Conservation (phyloP, 2,113 vertebrate genomes). For the Columba livia region DNA sequence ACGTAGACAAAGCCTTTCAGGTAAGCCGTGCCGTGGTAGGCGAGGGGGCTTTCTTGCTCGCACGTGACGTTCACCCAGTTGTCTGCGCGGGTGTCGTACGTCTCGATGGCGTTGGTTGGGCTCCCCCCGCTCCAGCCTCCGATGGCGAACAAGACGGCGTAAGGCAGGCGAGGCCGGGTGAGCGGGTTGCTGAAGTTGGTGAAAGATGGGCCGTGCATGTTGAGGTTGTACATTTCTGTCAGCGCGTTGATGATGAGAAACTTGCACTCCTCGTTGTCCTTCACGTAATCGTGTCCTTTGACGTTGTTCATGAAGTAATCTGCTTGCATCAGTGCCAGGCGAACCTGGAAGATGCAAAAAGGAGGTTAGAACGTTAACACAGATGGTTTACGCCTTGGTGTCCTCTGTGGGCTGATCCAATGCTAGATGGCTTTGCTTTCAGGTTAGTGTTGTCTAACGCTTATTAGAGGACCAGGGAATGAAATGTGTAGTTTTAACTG, state of each 20-base stretch:
- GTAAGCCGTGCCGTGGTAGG: slow-evolving; percentile 77
- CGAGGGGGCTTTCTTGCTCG: slow-evolving; percentile 73
- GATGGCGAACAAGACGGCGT: slow-evolving; percentile 77
- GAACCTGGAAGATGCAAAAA: slow-evolving; percentile 66
- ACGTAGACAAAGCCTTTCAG: slow-evolving; percentile 80
- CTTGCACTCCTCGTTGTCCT: slow-evolving; percentile 75
- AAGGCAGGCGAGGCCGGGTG: slow-evolving; percentile 80
- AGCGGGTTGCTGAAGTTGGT: slow-evolving; percentile 63
- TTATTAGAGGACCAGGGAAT: neutral
- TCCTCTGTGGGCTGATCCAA: neutral
- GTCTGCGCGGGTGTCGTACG: slow-evolving; percentile 15
- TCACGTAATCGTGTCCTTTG: slow-evolving; percentile 76
- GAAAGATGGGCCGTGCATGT: slow-evolving; percentile 60
- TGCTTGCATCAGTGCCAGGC: slow-evolving; percentile 73
- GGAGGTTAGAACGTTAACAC: neutral
- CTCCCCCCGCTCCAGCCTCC: slow-evolving; percentile 76
- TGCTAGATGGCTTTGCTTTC: neutral
- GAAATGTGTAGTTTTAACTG: neutral
- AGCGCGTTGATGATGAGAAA: slow-evolving; percentile 72
- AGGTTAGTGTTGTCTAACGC: neutral
- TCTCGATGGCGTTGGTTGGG: no score
- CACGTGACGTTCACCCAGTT: slow-evolving; percentile 78
- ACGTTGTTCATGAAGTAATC: slow-evolving; percentile 83
- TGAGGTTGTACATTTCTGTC: slow-evolving; percentile 77
- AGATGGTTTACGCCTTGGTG: fast-evolving